Evolutionary conservation across 2,797 vertebrate genomes (phyloP).

Genomic region (Spondyliosoma cantharus): DNA sequence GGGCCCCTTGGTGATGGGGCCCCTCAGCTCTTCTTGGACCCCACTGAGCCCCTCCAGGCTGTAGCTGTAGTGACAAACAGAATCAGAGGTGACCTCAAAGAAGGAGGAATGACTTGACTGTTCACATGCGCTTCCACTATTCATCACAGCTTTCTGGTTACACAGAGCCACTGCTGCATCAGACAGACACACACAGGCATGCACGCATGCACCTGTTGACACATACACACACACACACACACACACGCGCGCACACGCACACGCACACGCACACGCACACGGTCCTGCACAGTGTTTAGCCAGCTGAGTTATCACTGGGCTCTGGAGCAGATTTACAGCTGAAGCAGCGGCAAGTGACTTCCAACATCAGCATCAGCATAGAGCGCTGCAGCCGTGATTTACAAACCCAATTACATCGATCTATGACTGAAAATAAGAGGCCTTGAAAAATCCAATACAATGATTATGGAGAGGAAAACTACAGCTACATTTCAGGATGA

Average conservation of each 20-base stretch:
- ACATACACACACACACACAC: conserved; percentile 23
- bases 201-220: conserved; percentile 40
- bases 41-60: conserved; percentile 94
- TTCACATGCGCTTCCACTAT: conserved; percentile 8
- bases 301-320: conserved; percentile 73
- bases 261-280: conserved; percentile 41
- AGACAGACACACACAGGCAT: conserved; percentile 25
- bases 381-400: conserved; percentile 71
- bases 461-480: conserved; percentile 78
- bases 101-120: conserved; percentile 5
- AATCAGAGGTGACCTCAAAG: conserved; percentile 44
- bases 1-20: conserved; percentile 73
- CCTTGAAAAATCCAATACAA: conserved; percentile 77
- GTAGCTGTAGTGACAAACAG: conserved; percentile 87
- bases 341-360: conserved; percentile 70
- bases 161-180: conserved; percentile 14
- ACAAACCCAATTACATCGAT: conserved; percentile 79
- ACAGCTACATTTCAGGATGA: conserved; percentile 78
- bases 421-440: conserved; percentile 78
- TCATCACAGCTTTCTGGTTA: conserved; percentile 30
- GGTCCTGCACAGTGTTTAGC: conserved; percentile 68
- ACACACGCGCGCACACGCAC: conserved; percentile 2
- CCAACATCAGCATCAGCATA: conserved; percentile 73
- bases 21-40: conserved; percentile 81
- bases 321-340: conserved; percentile 75